Evolutionary conservation across 2,888 invertebrate genomes (phyloP).

Genomic region (Phytoseiulus persimilis): DNA sequence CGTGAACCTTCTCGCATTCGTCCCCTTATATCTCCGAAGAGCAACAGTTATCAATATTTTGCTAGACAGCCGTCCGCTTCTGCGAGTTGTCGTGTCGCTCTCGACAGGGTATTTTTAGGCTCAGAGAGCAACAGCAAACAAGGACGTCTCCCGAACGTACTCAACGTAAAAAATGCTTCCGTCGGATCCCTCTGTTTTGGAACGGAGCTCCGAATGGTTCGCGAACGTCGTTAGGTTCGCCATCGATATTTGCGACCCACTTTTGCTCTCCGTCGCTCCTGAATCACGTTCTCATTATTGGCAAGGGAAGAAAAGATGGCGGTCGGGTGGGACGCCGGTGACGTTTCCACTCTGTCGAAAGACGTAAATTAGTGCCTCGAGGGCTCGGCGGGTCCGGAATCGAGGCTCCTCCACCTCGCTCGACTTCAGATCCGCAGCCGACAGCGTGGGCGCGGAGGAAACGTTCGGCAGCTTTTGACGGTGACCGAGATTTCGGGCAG

Average conservation of each 20-base stretch:
- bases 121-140: background rate
- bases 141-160: background rate
- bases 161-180: background rate
- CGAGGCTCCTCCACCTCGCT: background rate
- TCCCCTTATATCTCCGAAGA: background rate
- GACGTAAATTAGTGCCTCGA: background rate
- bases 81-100: background rate
- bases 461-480: background rate
- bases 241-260: background rate
- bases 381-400: background rate
- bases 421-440: background rate
- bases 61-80: background rate
- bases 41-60: conserved; percentile 5
- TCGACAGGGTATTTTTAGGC: background rate
- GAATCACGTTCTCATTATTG: background rate
- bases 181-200: background rate
- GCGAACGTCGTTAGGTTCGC: background rate
- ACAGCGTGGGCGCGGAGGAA: too few species aligned
- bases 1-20: background rate
- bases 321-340: background rate
- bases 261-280: background rate
- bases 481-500: background rate
- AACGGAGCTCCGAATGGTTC: background rate
- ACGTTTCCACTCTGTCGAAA: background rate
- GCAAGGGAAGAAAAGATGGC: background rate